These are phyloP conservation scores for Nerophis ophidion DNA, from an alignment of 2,113 vertebrate species.

Conservation along the genomic window DNA sequence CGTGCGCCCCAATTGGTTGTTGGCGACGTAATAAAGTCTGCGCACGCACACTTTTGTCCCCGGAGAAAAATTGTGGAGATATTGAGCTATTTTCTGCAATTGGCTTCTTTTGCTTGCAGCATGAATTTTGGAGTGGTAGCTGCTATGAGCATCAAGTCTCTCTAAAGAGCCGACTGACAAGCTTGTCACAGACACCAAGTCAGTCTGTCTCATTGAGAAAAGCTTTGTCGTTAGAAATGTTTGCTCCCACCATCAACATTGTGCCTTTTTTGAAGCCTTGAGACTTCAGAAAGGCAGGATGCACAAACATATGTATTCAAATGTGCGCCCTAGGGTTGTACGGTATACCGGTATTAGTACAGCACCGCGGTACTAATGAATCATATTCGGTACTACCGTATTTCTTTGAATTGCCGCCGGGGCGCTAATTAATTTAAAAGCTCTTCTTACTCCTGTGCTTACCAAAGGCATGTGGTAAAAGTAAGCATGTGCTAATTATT, in stretches of 20 bases:
- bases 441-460: too few relatives aligned
- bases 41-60: not conserved
- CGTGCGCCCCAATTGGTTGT: not conserved
- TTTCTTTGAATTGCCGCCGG: too few relatives aligned
- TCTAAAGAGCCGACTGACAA: constrained; percentile 27
- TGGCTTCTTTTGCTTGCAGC: constrained; percentile 6
- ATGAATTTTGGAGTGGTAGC: constrained; percentile 9
- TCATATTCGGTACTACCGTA: too few relatives aligned
- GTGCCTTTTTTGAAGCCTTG: too few relatives aligned
- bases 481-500: too few relatives aligned
- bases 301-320: too few relatives aligned
- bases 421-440: too few relatives aligned
- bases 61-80: not conserved
- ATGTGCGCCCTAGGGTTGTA: too few relatives aligned
- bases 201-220: constrained; percentile 13
- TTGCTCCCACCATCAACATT: not conserved
- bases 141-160: constrained; percentile 15
- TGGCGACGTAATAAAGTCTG: not conserved
- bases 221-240: constrained; percentile 3
- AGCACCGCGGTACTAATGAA: too few relatives aligned
- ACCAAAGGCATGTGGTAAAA: too few relatives aligned
- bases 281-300: too few relatives aligned
- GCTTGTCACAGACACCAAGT: constrained; percentile 28
- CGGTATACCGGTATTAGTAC: too few relatives aligned
- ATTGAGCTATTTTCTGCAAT: constrained; percentile 22